A percentile compares a stretch with the other conserved stretches of the same genome.
These are phyloP conservation scores for Oreochromis grahami DNA, from an alignment of 2,797 vertebrate species.

Conservation along the genomic window DNA sequence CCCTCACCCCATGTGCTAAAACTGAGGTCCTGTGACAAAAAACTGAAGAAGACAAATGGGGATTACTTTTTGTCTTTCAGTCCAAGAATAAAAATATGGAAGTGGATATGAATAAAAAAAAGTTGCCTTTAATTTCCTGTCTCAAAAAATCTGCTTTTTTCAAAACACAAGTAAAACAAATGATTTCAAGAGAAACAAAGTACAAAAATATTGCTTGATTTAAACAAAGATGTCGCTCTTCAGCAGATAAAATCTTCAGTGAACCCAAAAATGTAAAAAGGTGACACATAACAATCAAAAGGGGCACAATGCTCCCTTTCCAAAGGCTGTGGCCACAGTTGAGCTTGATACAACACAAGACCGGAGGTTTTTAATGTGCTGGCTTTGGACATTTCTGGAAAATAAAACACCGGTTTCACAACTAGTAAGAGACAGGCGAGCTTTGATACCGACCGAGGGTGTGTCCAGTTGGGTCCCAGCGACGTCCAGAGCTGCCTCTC, in stretches of 20 bases:
- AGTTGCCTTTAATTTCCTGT: background rate
- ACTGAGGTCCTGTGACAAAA: background rate
- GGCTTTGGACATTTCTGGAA: background rate
- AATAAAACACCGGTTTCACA: background rate
- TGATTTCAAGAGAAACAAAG: rapidly evolving
- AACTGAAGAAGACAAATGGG: background rate
- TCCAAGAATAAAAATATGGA: background rate
- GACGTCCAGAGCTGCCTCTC: constrained; percentile 82
- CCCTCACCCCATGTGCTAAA: background rate
- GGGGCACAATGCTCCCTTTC: background rate
- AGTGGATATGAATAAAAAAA: background rate
- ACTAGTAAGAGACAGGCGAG: background rate
- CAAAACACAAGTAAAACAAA: background rate
- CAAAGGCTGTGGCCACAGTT: background rate
- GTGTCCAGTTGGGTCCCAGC: constrained; percentile 84
- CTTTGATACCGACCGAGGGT: constrained; percentile 69
- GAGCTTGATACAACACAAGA: background rate
- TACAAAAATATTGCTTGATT: background rate
- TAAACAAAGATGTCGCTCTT: background rate
- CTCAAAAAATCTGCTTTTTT: background rate
- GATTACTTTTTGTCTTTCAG: background rate
- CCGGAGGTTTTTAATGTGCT: background rate
- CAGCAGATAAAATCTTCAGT: background rate
- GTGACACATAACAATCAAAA: background rate
- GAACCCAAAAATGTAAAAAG: background rate